Conservation (phyloP, 2,888 invertebrate genomes). For the Drosophila meridiana region DNA sequence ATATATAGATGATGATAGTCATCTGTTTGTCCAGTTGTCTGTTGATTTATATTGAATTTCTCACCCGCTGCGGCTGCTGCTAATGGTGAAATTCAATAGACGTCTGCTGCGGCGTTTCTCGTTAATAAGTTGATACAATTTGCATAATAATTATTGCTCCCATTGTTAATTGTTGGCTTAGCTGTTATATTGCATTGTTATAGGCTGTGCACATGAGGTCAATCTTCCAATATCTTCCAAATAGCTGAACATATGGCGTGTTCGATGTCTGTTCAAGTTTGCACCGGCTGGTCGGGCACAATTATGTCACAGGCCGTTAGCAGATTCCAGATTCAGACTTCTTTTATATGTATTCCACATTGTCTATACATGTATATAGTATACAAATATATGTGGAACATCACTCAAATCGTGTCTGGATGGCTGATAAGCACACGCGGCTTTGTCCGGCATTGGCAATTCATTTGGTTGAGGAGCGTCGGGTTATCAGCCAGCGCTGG, state of each 20-base stretch:
- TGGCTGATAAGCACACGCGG: slow-evolving; percentile 53
- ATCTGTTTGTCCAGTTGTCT: slow-evolving; percentile 43
- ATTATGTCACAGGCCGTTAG: slow-evolving; percentile 55
- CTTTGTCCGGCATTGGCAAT: slow-evolving; percentile 53
- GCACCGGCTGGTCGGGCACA: slow-evolving; percentile 35
- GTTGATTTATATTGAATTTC: slow-evolving; percentile 14
- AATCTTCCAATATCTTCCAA: background rate
- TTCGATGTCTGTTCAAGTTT: slow-evolving; percentile 8
- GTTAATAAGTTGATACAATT: slow-evolving; percentile 58
- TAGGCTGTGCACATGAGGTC: background rate
- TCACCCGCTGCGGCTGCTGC: slow-evolving; percentile 29
- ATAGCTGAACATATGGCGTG: slow-evolving; percentile 48
- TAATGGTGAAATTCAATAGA: slow-evolving; percentile 62
- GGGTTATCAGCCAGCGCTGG: slow-evolving; percentile 57
- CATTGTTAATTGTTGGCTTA: slow-evolving; percentile 4
- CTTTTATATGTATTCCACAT: slow-evolving; percentile 18
- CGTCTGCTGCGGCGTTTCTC: background rate
- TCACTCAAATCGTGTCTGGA: slow-evolving; percentile 19
- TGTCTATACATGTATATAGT: background rate
- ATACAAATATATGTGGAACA: background rate
- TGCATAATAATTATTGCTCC: slow-evolving; percentile 25
- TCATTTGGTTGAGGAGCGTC: slow-evolving; percentile 51
- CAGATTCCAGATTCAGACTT: slow-evolving; percentile 38
- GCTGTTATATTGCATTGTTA: too few species aligned
- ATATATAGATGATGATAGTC: background rate